A percentile compares a stretch with the other conserved stretches of the same genome.
These are phyloP conservation scores for Phragmatobia fuliginosa DNA, from an alignment of 2,888 invertebrate genomes.

Conservation along the genomic window DNA sequence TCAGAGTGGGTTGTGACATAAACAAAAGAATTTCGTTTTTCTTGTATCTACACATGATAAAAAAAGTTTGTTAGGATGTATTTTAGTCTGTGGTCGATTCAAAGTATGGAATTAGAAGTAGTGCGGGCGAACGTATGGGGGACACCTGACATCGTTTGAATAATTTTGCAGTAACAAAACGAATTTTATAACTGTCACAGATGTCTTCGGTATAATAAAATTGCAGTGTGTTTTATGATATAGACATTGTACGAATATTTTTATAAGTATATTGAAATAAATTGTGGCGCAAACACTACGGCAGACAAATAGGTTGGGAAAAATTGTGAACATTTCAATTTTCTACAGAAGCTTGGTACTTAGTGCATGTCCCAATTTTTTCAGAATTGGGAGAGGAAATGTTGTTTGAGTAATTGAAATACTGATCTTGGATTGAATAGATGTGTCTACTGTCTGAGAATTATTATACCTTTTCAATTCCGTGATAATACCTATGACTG, in stretches of 20 bases:
- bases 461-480: too few relatives aligned
- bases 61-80: conserved; percentile 52
- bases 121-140: conserved; percentile 66
- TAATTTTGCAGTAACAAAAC: conserved; percentile 77
- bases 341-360: neutral
- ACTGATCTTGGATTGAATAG: neutral
- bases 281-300: neutral
- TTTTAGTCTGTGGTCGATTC: conserved; percentile 56
- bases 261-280: conserved; percentile 18
- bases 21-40: conserved; percentile 61
- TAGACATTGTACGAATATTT: conserved; percentile 25
- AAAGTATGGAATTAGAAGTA: conserved; percentile 55
- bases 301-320: neutral
- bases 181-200: conserved; percentile 73
- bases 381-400: neutral
- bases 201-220: conserved; percentile 73
- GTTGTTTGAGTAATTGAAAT: neutral
- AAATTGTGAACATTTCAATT: neutral
- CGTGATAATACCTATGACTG: too few relatives aligned
- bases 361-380: neutral
- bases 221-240: conserved; percentile 44
- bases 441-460: too few relatives aligned
- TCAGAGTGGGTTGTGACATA: conserved; percentile 58
- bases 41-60: conserved; percentile 54
- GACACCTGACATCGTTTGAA: conserved; percentile 80